Evolutionary conservation across 2,888 invertebrate species (phyloP), one percentile per base, ranked within the genome.

Genomic region (Mactromeris polynyma): DNA sequence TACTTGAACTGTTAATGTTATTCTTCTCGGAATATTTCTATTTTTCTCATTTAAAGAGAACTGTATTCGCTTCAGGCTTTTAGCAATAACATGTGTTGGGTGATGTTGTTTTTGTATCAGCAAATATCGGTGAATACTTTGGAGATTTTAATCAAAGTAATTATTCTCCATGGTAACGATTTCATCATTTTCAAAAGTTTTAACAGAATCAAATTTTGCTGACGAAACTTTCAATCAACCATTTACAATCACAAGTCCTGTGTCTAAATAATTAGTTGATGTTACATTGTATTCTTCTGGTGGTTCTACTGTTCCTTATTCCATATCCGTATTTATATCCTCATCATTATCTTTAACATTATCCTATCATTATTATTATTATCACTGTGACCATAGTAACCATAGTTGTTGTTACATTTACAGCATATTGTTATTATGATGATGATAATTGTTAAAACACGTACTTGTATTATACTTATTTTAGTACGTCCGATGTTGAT

Each of bases 401-500:
- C n/a, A n/a, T n/a, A n/a, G n/a, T 42, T 42, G 42, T 7, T 42
- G 42, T 42, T 42, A 42, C 42, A 42, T 42, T 4, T 42, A 42
- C 11, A n/a, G 17, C 7, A 4, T 7, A 54, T 17, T 14, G 17
- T 54, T 54, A 54, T 54, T 54, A 21, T n/a, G 17, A 54, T 54
- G 54, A 54, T 54, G 3, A 40, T 40, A 11, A 40, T 4, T 46
- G 46, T 11, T 46, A 9, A 9, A 46, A n/a, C n/a, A n/a, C n/a
- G n/a, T n/a, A n/a, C 51, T 51, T 77, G 77, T 40, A 14, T 78
- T 64, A 31, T 77, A 77, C 0, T 46, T 33, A 14, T 90, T 90
- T 40, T 89, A 95, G 95, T 93, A 81, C 91, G 94, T 14, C 95
- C 95, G 11, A 89, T 93, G 81, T 83, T 95, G 78, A 93, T 91